Conservation (phyloP, 2,797 vertebrate species). For the Brachymystax lenok region DNA sequence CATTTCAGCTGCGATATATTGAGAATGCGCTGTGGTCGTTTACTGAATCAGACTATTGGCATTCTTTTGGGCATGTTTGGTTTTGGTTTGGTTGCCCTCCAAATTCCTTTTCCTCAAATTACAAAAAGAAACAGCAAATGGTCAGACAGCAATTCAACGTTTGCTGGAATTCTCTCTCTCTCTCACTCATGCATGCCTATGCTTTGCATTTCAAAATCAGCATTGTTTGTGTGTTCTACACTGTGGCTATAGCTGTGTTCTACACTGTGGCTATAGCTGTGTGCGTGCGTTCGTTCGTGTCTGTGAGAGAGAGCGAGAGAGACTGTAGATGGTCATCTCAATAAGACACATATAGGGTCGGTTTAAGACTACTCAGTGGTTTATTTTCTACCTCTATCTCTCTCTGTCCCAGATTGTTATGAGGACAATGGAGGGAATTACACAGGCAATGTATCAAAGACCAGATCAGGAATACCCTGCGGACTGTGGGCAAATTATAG, state of each 20-base stretch:
- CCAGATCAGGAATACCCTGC: constrained; percentile 90
- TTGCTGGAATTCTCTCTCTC: constrained; percentile 23
- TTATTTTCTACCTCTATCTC: constrained; percentile 9
- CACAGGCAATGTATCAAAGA: constrained; percentile 86
- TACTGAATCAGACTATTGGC: constrained; percentile 1
- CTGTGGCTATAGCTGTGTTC: background rate
- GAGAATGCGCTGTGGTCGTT: background rate
- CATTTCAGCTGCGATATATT: background rate
- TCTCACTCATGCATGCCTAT: constrained; percentile 58
- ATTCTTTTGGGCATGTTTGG: background rate
- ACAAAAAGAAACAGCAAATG: constrained; percentile 38
- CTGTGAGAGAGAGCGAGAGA: constrained; percentile 4
- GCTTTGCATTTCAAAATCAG: constrained; percentile 46
- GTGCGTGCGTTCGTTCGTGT: background rate
- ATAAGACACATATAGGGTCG: background rate
- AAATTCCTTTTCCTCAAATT: constrained; percentile 60
- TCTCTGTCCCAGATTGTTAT: constrained; percentile 85
- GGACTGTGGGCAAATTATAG: constrained; percentile 89
- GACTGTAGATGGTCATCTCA: constrained; percentile 28
- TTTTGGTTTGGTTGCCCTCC: constrained; percentile 19
- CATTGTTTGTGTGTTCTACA: too few relatives aligned
- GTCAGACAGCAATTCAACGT: constrained; percentile 12
- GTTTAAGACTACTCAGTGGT: constrained; percentile 12
- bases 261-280: background rate
- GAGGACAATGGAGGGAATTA: constrained; percentile 88